These are phyloP conservation scores for Palythoa grandiflora DNA, from an alignment of 92 coral and sea anemone genomes.

Conservation along the genomic window DNA sequence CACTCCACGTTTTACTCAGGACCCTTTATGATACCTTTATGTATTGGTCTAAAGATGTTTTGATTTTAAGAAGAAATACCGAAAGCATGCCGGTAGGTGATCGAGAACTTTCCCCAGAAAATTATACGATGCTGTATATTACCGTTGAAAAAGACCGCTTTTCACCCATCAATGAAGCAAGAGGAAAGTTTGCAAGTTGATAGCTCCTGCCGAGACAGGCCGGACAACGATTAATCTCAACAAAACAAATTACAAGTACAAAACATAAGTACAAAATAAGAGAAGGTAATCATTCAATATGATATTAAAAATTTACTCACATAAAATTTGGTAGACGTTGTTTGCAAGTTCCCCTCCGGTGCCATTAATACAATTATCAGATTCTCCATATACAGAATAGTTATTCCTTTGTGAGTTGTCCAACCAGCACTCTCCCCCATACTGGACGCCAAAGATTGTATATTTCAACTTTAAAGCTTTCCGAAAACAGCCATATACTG, in stretches of 20 bases:
- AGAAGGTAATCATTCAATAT: not conserved
- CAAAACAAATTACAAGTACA: not conserved
- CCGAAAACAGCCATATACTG: not conserved
- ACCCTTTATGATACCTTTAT: too few species aligned
- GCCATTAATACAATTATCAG: not conserved
- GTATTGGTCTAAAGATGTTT: too few species aligned
- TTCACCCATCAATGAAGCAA: too few species aligned
- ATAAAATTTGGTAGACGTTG: slow-evolving; percentile 16
- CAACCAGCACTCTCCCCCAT: not conserved
- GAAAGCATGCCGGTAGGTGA: too few species aligned
- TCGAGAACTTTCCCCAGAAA: too few species aligned
- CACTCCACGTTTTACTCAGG: too few species aligned
- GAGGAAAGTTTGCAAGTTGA: too few species aligned
- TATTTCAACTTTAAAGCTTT: not conserved
- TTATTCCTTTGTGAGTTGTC: not conserved
- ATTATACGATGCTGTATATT: too few species aligned
- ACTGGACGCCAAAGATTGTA: not conserved
- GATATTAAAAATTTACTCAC: not conserved
- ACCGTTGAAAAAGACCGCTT: too few species aligned
- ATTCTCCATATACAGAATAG: slow-evolving; percentile 3
- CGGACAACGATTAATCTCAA: not conserved
- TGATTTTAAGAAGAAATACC: too few species aligned
- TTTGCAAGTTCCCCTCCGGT: not conserved
- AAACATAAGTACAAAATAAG: not conserved
- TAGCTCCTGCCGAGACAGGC: too few species aligned